Base-by-base conservation (phyloP, 2,888 invertebrate species). In the Augiades crinisus region DNA sequence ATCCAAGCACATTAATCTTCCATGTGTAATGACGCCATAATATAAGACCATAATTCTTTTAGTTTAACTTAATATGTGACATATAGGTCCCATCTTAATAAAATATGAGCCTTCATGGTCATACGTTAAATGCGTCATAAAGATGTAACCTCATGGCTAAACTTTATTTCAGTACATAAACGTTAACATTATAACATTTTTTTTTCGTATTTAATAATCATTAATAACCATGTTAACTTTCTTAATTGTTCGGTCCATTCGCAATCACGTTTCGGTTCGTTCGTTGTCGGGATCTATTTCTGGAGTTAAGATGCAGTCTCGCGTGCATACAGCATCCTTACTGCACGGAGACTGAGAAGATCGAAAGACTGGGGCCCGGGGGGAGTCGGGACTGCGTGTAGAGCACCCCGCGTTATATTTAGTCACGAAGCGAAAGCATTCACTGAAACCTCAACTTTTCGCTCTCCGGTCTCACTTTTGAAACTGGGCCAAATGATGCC, bases 401-500 rank as follows among this genome's bases (percentile, higher is more conserved):
- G 62, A 63, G 60, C 68, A 55, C 55, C 62, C 64, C 61, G 62
- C 57, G 78, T 64, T 87, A 86, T 81, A 82, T 84, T 85, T 88
- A 88, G 88, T 74, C 72, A 60, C 65, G 68, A 70, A 81, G 75
- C 85, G 78, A 83, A 86, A 85, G 79, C 84, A 83, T 87, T 85
- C 84, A 82, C 75, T 75, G 74, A 81, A 84, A 85, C 79, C 77
- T 78, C 76, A 78, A 83, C 82, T 80, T 83, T 80, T 79, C 79
- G 82, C 78, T 81, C 81, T 79, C 80, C 75, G 80, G 75, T 81
- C 86, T 79, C 81, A 81, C 81, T 82, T 83, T 89, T 89, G 88
- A 89, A 89, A 81, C 85, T 88, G 88, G 88, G 88, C 88, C 88
- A 89, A 88, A 85, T 78, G 83, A 81, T 81, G 80, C 72, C 75